Conservation (phyloP, 2,797 vertebrate genomes). For the Sciurus carolinensis region DNA sequence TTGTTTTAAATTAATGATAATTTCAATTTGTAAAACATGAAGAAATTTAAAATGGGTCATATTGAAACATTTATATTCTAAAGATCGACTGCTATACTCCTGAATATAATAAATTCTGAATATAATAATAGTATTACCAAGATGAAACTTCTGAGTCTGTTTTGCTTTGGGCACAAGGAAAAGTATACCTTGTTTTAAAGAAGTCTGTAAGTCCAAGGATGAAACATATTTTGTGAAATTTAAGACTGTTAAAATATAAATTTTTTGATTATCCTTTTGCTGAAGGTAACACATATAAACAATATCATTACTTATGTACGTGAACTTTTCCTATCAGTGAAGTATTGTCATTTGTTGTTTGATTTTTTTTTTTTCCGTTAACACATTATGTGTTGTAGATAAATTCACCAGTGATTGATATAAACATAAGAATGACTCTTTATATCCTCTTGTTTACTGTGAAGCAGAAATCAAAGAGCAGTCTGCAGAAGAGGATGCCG, state of each 20-base stretch:
- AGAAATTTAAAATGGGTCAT: background rate
- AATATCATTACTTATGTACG: background rate
- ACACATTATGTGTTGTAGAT: background rate
- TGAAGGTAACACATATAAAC: background rate
- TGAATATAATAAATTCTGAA: constrained; percentile 23
- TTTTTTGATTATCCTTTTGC: background rate
- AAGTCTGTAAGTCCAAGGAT: too few relatives aligned
- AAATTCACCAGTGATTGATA: background rate
- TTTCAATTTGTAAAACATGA: background rate
- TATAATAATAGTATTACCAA: background rate
- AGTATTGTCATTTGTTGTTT: background rate
- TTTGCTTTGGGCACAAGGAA: background rate
- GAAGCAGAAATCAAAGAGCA: constrained; percentile 93
- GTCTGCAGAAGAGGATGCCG: constrained; percentile 90
- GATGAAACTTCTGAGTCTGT: background rate
- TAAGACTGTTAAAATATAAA: too few relatives aligned
- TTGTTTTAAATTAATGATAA: background rate
- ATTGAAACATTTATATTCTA: background rate
- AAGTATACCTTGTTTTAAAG: background rate
- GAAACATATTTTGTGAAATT: too few relatives aligned
- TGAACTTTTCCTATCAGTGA: background rate
- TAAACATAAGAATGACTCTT: constrained; percentile 31
- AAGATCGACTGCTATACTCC: background rate
- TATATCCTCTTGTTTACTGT: constrained; percentile 63
- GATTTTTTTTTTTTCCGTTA: background rate